Conservation (phyloP, 2,888 invertebrate species). For the Timandra comae region DNA sequence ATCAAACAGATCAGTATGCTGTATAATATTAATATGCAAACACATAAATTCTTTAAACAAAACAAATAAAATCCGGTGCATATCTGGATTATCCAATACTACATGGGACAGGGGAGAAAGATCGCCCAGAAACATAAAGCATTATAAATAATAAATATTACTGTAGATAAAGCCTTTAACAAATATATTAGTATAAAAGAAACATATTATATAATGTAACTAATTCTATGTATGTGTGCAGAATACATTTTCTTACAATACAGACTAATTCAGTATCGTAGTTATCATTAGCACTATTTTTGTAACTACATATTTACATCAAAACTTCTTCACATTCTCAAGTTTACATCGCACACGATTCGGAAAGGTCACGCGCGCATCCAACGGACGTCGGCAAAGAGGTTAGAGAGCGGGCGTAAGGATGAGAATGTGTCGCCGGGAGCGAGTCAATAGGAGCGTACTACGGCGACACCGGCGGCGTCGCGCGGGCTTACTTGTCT, state of each 20-base stretch:
- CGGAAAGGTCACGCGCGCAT: no score
- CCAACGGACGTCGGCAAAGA: no score
- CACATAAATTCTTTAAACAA: slow-evolving; percentile 6
- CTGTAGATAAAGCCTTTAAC: slow-evolving; percentile 30
- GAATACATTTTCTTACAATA: slow-evolving; percentile 56
- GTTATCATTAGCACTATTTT: slow-evolving; percentile 32
- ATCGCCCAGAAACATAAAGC: slow-evolving; percentile 38
- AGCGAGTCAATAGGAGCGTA: slow-evolving; percentile 40
- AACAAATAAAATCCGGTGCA: slow-evolving; percentile 40
- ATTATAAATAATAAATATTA: no score
- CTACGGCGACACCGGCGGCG: slow-evolving; percentile 50
- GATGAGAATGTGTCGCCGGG: slow-evolving; percentile 64
- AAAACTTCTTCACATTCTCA: slow-evolving; percentile 51
- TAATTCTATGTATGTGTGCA: slow-evolving; percentile 60
- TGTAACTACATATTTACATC: slow-evolving; percentile 24
- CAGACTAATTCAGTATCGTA: slow-evolving; percentile 35
- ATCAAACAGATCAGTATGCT: slow-evolving; percentile 1
- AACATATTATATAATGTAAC: slow-evolving; percentile 26
- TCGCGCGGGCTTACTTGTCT: slow-evolving; percentile 89
- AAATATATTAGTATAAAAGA: slow-evolving; percentile 27
- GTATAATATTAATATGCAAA: background rate
- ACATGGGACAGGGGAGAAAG: slow-evolving; percentile 31
- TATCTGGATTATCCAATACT: slow-evolving; percentile 73
- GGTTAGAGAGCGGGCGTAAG: no score
- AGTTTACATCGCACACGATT: slow-evolving; percentile 47